A percentile compares a stretch with the other conserved stretches of the same genome.
Evolutionary conservation across 2,888 invertebrate genomes (phyloP).

Genomic region (Phaedon cochleariae): DNA sequence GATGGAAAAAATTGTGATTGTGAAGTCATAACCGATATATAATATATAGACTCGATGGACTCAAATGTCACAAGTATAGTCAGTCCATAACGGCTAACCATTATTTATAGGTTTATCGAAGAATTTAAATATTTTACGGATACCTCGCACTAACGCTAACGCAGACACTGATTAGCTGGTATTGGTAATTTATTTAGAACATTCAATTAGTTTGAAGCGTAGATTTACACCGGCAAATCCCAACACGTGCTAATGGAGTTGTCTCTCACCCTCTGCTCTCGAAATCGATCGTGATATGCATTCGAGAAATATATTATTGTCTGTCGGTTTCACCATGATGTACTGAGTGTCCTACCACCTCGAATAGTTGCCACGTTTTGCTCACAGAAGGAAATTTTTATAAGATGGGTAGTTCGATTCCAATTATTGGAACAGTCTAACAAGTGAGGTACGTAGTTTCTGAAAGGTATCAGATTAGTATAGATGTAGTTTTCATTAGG

Average conservation of each 20-base stretch:
- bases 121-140: background rate
- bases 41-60: too few species aligned
- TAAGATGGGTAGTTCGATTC: too few species aligned
- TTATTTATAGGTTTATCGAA: background rate
- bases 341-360: too few species aligned
- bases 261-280: conserved; percentile 47
- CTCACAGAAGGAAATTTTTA: too few species aligned
- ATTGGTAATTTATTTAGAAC: conserved; percentile 3
- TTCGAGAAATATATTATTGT: conserved; percentile 28
- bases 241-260: conserved; percentile 49
- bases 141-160: background rate
- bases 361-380: too few species aligned
- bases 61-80: background rate
- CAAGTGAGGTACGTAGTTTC: too few species aligned
- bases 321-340: background rate
- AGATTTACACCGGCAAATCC: conserved; percentile 17
- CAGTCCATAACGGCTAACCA: background rate
- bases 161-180: background rate
- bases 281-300: conserved; percentile 47
- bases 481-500: too few species aligned
- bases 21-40: too few species aligned
- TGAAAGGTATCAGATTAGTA: too few species aligned
- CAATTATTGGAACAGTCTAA: too few species aligned
- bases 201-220: conserved; percentile 13
- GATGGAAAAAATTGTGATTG: too few species aligned